These are phyloP conservation scores for Ischnus inquisitorius DNA, from an alignment of 2,888 invertebrate species.

Conservation along the genomic window DNA sequence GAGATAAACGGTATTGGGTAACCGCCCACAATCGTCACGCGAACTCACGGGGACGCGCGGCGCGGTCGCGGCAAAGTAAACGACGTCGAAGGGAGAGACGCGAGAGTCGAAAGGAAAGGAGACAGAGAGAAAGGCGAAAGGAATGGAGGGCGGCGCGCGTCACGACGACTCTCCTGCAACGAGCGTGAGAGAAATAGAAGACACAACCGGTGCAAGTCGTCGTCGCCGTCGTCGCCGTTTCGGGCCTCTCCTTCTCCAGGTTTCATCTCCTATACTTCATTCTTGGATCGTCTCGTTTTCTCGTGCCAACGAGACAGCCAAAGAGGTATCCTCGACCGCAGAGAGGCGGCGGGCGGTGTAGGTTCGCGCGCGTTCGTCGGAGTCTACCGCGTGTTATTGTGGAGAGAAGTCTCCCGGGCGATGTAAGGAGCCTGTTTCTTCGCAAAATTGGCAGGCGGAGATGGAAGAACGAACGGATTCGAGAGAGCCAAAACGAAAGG, in stretches of 20 bases:
- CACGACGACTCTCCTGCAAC: constrained; percentile 37
- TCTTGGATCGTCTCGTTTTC: constrained; percentile 54
- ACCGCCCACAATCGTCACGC: constrained; percentile 72
- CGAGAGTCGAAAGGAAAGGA: constrained; percentile 45
- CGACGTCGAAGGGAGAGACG: constrained; percentile 46
- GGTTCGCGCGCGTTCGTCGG: constrained; percentile 37
- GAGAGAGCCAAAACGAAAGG: constrained; percentile 3
- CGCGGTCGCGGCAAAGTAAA: constrained; percentile 50
- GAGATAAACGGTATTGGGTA: constrained; percentile 70
- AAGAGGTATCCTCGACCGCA: constrained; percentile 39
- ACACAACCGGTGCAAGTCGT: constrained; percentile 41
- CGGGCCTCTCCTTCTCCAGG: constrained; percentile 19
- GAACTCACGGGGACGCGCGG: constrained; percentile 46
- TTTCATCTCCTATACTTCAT: constrained; percentile 26
- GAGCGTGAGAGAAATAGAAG: constrained; percentile 51
- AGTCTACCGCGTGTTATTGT: constrained; percentile 53
- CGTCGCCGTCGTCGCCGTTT: neutral
- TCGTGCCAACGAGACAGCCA: constrained; percentile 64
- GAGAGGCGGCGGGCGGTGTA: constrained; percentile 17
- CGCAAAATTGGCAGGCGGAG: constrained; percentile 69
- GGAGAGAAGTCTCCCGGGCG: constrained; percentile 39
- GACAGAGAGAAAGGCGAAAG: constrained; percentile 41
- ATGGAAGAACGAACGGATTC: constrained; percentile 49
- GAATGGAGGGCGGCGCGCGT: constrained; percentile 47
- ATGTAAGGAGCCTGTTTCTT: constrained; percentile 51